Evolutionary conservation across 2,113 vertebrate genomes (phyloP), one percentile per base, ranked within the genome.

Genomic region (Siniperca chuatsi): DNA sequence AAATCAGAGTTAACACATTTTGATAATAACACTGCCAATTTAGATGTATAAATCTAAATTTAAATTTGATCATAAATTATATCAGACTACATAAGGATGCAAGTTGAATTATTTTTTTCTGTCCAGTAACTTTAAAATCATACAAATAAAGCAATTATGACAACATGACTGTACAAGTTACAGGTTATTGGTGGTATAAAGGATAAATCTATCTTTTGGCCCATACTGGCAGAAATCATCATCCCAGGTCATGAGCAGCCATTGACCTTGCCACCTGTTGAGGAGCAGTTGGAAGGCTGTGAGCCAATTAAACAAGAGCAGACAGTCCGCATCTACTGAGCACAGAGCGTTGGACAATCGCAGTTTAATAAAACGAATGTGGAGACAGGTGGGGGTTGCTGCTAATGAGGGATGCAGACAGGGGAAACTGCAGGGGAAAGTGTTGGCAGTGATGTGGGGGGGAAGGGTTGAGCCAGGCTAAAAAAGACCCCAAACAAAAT

Each of bases 401-500:
- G 74, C 90, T 93, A 95, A 92, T 90, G 88, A 94, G 89, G 86
- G 79, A 89, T 68, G 71, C 75, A 82, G 90, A 91, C 67, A 35
- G 83, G 84, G 72, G 79, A 78, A 84, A 86, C 70, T 83, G 54
- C 79, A 87, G 78, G 84, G 86, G 73, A 74, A 85, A 78, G 90
- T 87, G 88, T 89, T 79, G 84, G 86, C 48, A 82, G 70, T 29
- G 84, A 60, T 90, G 94, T 89, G 95, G 94, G 85, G 91, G 3
- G 91, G 60, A 23, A 25, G 62, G 76, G 16, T 69, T 61, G 93
- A 95, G 89, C 88, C 72, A 15, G 52, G 62, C 93, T 79, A 87
- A 92, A 88, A 94, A 85, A 93, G 88, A 89, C 92, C 92, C 92
- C 94, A 95, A 95, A 96, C 94, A 95, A 95, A 95, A 95, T 85